Base-by-base conservation (phyloP, 2,888 invertebrate species). In the Acleris literana region DNA sequence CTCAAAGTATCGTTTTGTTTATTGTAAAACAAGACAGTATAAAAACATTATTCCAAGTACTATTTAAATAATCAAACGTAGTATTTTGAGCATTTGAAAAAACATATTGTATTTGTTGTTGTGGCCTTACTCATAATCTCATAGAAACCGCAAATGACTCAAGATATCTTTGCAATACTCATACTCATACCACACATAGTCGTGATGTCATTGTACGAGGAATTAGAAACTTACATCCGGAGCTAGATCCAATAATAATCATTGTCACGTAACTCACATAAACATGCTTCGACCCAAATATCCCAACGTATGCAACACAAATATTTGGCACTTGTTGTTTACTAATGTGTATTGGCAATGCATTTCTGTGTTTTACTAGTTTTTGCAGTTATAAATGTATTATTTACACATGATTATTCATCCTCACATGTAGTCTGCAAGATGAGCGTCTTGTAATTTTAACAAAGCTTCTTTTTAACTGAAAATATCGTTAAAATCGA, bases 251-350 rank as follows among this genome's bases (percentile, higher is more conserved):
- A 57, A 57, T 57, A 57, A 57, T 39, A 57, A 57, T 57, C 9
- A 22, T 77, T 82, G 82, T 83, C 82, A 79, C 80, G 76, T 71
- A 76, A 76, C 69, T 69, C 69, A 70, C 76, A 80, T 84, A 74
- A 74, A 74, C 74, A 11, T 56, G 56, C n/a, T 57, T 25, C 46
- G 57, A 57, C 57, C 57, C 57, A 46, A 57, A 57, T 57, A 55
- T 57, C 17, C 46, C 43, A 9, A 55, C 39, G 33, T 16, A 20
- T 44, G 56, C 56, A 25, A 25, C 44, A 33, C 43, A 55, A 55
- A 22, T 43, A 43, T 55, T 55, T 55, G 43, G 55, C 55, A 22
- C 55, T 22, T 43, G 55, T 22, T 17, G 46, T 0, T n/a, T 22
- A 20, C 6, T 16, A 13, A 55, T 18, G 17, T 33, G 17, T 55